Evolutionary conservation across 2,888 invertebrate genomes (phyloP), one percentile per base, ranked within the genome.

Genomic region (Cynaeus angustus): DNA sequence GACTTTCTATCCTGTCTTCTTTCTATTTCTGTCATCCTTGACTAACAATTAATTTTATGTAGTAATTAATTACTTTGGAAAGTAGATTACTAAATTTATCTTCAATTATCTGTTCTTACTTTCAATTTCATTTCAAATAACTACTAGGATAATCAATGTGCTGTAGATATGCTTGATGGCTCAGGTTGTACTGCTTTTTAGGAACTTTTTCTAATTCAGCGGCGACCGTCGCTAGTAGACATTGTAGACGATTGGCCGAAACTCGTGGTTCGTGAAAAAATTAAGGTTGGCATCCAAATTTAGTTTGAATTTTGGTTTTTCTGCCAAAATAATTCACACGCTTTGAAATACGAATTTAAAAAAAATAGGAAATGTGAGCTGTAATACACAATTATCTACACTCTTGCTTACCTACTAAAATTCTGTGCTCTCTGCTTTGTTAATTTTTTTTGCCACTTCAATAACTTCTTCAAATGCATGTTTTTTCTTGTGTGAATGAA

Each of bases 161-260:
- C 74, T 74, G 74, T 74, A 74, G 70, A 74, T 72, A 73, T 66
- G 61, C 62, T 72, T 64, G 72, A 75, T 76, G 78, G 78, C 79
- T 80, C 67, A 79, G 78, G 78, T 74, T 78, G 74, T 79, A 78
- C 77, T 85, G 86, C 86, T 88, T 89, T 70, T 85, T 89, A 91
- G 91, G 90, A 88, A 83, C 86, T 91, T 85, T 90, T 89, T 89
- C 87, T 89, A 83, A 90, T 89, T 86, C 88, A 88, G 86, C 89
- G 91, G 87, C 89, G 90, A 80, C 89, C 89, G 87, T 89, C 90
- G 86, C 88, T 91, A 77, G 87, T 88, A 83, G 91, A 91, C 87
- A 85, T 93, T 84, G 91, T 93, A 85, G 91, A 91, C 81, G 93
- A 93, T 88, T 94, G 93, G 92, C 93, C 93, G 83, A 89, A 85